Evolutionary conservation across 1,140 invertebrate species (phyloP), one percentile per base, ranked within the genome.

Genomic region (Aethina tumida): DNA sequence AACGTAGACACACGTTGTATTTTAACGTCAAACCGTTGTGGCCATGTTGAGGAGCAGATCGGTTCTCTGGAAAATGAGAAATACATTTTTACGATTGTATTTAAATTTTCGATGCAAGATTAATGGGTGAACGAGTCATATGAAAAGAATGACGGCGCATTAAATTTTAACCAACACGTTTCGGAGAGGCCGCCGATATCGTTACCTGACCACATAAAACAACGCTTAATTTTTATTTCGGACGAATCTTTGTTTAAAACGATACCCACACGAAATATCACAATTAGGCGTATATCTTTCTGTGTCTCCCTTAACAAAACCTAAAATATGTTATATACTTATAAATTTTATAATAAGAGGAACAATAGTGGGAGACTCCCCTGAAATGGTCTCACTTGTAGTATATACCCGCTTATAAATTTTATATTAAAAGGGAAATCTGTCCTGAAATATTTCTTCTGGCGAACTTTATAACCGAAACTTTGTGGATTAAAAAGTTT

Each of bases 21-120:
- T 31, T 31, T 17, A 31, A 31, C 4, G 29, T 31, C 29, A 31
- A 17, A 17, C 29, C 12, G 19, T 17, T 9, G 14, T 3, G 13
- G n/a, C 16, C n/a, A n/a, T n/a, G 6, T n/a, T 5, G n/a, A 10
- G 14, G 6, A 7, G n/a, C 27, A 6, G 12, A 5, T 7, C 14
- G 19, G 19, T 17, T 7, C 7, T 17, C 3, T 3, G 13, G 19
- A 14, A 4, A 31, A 31, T 9, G 4, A 14, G 29, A 10, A 15
- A 5, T 14, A 13, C 10, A 5, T 31, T 31, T 31, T 31, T 14
- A 9, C 29, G 29, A 31, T 31, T 31, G 29, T 31, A 31, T 31
- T 31, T 31, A 31, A 31, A 31, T 31, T 31, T 31, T n/a, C n/a
- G 13, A 17, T 17, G 29, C 29, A 17, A 31, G 29, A 31, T 31